Evolutionary conservation across 2,888 invertebrate genomes (phyloP).

Genomic region (Andrena hattorfiana): DNA sequence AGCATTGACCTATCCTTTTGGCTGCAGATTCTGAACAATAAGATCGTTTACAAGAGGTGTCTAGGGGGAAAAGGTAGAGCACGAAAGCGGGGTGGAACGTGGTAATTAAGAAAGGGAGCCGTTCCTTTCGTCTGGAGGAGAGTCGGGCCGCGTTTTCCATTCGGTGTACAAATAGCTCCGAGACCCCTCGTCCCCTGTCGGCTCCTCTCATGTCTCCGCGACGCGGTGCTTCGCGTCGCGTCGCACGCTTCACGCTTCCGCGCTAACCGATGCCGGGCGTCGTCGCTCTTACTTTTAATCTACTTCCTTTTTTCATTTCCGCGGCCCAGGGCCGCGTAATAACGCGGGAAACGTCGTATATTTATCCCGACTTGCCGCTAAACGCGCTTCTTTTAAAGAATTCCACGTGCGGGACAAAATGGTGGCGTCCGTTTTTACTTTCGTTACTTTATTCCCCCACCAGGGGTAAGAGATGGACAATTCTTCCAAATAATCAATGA

Average conservation of each 20-base stretch:
- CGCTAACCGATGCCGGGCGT: constrained; percentile 55
- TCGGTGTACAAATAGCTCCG: constrained; percentile 81
- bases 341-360: not conserved
- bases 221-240: constrained; percentile 62
- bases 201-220: constrained; percentile 76
- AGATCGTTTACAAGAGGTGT: not conserved
- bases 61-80: not conserved
- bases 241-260: constrained; percentile 71
- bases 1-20: not conserved
- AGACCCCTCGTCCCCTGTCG: constrained; percentile 73
- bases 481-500: not conserved
- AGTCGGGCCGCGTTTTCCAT: constrained; percentile 61
- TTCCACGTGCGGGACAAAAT: not conserved
- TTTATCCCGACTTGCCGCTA: not conserved
- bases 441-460: not conserved
- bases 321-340: constrained; percentile 3
- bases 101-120: constrained; percentile 57
- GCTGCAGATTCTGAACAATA: constrained; percentile 2
- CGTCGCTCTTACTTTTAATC: constrained; percentile 61
- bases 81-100: constrained; percentile 23
- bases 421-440: not conserved
- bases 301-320: constrained; percentile 53
- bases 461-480: not conserved
- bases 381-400: not conserved
- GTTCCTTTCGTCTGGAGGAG: constrained; percentile 42